These are phyloP conservation scores for Machimus rusticus DNA, from an alignment of 2,888 invertebrate species.

Conservation along the genomic window DNA sequence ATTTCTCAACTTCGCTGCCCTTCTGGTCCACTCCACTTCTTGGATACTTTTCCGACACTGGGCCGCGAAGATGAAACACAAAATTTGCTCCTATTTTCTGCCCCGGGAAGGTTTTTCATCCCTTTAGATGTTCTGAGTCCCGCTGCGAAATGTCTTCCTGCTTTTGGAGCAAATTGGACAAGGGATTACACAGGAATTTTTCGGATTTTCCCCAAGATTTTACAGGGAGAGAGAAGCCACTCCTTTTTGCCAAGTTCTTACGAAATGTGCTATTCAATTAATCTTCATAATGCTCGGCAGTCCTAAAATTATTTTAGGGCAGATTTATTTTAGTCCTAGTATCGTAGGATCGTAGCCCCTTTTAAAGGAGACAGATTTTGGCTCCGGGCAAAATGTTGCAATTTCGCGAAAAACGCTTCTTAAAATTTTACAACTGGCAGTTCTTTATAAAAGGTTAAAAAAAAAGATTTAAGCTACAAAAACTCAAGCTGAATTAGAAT, in stretches of 20 bases:
- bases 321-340: neutral
- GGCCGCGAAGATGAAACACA: neutral
- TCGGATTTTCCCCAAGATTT: neutral
- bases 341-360: neutral
- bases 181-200: constrained; percentile 21
- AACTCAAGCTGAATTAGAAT: too few relatives aligned
- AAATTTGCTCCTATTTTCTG: neutral
- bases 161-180: constrained; percentile 6
- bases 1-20: constrained; percentile 11
- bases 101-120: neutral
- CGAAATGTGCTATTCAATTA: constrained; percentile 25
- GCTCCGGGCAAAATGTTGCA: neutral
- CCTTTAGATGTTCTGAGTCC: neutral
- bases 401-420: neutral
- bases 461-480: neutral
- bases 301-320: neutral
- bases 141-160: constrained; percentile 2
- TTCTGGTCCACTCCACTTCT: neutral
- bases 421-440: neutral
- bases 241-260: neutral
- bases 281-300: constrained; percentile 9
- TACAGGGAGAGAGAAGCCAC: neutral
- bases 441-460: neutral
- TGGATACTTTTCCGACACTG: neutral
- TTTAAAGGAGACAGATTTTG: neutral